Evolutionary conservation across 1,140 invertebrate genomes (phyloP), one percentile per base, ranked within the genome.

Genomic region (Anastrepha obliqua): DNA sequence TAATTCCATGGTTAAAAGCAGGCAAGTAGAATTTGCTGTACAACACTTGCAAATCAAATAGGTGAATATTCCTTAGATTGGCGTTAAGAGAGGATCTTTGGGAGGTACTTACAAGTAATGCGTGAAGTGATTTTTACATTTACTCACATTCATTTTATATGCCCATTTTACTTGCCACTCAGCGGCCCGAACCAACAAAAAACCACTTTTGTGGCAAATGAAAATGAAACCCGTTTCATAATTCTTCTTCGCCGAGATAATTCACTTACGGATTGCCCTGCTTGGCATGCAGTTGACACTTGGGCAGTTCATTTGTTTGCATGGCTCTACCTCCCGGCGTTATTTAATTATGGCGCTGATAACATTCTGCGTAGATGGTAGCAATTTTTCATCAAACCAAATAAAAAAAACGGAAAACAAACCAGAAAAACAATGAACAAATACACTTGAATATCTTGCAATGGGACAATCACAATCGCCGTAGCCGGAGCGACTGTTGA

Each of bases 271-370:
- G 20, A 81, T 55, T 81, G n/a, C 51, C 20, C 58, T 13, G 60
- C 60, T 67, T 58, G 74, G 78, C 67, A 87, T 60, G 8, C 51
- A 81, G 78, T 88, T 88, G 87, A 88, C 87, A 86, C 85, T 86
- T 88, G 85, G 51, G 65, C 87, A 88, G 64, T 88, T 88, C 64
- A 88, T 88, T 88, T 88, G 87, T 88, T 88, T 74, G 85, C 74
- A 58, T 60, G 78, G 20, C 58, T 29, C 85, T 88, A 87, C 91
- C 91, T 91, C 90, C 91, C 90, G 91, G 91, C 91, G 91, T 89
- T 92, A 92, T 92, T 92, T 92, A 92, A 92, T 92, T 92, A 92
- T 92, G 91, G 89, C 90, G 91, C 91, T 92, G 91, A 92, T 92
- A 92, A 92, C 89, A 89, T 90, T 90, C 90, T 90, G 91, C 91